Percentiles rank a stretch among this genome's conserved stretches.
Conservation (phyloP, 2,797 vertebrate genomes). For the Yasuhikotakia modesta region DNA sequence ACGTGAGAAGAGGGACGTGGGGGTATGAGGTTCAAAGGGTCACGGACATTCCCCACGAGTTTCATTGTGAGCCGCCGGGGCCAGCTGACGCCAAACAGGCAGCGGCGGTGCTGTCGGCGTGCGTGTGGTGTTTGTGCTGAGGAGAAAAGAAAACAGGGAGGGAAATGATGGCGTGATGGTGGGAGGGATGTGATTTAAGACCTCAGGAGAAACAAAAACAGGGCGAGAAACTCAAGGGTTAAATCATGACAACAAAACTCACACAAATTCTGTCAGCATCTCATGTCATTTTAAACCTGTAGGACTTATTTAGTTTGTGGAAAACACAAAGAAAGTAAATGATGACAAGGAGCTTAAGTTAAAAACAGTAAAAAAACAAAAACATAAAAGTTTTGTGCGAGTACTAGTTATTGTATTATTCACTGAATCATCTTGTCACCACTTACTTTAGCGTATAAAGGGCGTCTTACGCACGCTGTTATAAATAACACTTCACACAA, state of each 20-base stretch:
- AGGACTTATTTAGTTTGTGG: neutral
- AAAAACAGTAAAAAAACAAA: neutral
- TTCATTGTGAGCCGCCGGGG: conserved; percentile 75
- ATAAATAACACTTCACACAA: too few relatives aligned
- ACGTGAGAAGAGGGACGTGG: conserved; percentile 56
- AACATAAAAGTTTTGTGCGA: neutral
- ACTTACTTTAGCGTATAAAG: neutral
- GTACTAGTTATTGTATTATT: neutral
- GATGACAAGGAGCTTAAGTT: neutral
- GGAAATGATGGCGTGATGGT: neutral
- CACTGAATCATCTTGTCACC: neutral
- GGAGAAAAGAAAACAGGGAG: conserved; percentile 19
- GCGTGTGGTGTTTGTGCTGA: conserved; percentile 34
- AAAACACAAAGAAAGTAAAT: neutral
- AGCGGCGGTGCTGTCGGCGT: conserved; percentile 16
- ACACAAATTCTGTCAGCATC: too few relatives aligned
- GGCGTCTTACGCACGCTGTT: too few relatives aligned
- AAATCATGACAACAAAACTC: too few relatives aligned
- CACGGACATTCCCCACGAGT: conserved; percentile 76
- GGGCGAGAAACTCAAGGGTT: neutral
- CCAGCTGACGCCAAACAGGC: conserved; percentile 36
- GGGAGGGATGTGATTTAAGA: neutral
- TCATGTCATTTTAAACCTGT: neutral
- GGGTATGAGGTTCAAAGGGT: conserved; percentile 67
- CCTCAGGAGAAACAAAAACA: conserved; percentile 21